Conservation (phyloP, 37 sponge, comb jelly and placozoan species). For the Bolinopsis microptera region DNA sequence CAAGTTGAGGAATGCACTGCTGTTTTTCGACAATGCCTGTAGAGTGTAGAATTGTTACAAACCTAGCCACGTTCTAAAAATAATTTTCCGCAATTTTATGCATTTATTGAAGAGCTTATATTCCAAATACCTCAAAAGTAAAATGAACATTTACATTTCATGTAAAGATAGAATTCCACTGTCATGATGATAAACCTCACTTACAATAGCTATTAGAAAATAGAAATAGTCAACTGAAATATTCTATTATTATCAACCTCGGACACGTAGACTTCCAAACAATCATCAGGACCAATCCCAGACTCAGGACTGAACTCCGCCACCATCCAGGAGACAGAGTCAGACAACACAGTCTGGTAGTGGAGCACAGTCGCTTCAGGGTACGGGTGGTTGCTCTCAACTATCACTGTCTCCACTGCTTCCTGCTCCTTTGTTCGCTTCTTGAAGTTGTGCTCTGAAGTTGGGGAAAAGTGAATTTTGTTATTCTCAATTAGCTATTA, state of each 20-base stretch:
- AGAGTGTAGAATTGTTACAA: too few relatives aligned
- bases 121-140: too few relatives aligned
- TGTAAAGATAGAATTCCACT: too few relatives aligned
- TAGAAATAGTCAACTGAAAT: too few relatives aligned
- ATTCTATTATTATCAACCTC: too few relatives aligned
- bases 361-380: conserved; percentile 76
- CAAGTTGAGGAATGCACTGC: not conserved
- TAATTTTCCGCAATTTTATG: too few relatives aligned
- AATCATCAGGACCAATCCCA: conserved; percentile 76
- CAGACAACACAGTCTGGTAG: conserved; percentile 81
- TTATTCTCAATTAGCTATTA: too few relatives aligned
- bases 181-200: too few relatives aligned
- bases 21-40: not conserved
- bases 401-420: conserved; percentile 67
- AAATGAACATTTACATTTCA: too few relatives aligned
- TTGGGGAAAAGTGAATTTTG: not conserved
- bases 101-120: too few relatives aligned
- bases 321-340: conserved; percentile 87
- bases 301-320: conserved; percentile 82
- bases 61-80: too few relatives aligned
- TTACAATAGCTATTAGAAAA: too few relatives aligned
- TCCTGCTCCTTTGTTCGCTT: not conserved
- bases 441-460: conserved; percentile 38
- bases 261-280: not conserved
- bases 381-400: conserved; percentile 96